Conservation (phyloP, 1,140 invertebrate species). For the Teleogryllus occipitalis region DNA sequence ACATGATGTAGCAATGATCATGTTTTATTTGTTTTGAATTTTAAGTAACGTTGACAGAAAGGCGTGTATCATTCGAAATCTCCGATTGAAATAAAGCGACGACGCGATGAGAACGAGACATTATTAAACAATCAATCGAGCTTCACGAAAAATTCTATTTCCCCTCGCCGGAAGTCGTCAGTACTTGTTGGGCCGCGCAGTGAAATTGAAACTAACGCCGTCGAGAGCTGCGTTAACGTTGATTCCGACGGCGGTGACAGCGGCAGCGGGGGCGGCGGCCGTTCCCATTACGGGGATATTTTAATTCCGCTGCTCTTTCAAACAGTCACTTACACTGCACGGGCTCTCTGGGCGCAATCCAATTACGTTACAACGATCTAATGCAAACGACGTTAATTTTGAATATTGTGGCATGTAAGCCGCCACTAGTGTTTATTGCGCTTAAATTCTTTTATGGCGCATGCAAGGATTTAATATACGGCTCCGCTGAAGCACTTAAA, state of each 20-base stretch:
- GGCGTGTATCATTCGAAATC: too few relatives aligned
- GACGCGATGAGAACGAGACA: too few relatives aligned
- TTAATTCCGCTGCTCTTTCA: neutral
- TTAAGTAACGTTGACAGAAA: too few relatives aligned
- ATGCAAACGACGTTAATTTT: neutral
- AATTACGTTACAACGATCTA: neutral
- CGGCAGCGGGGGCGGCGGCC: slow-evolving; percentile 32
- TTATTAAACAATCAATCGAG: too few relatives aligned
- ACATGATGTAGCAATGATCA: too few relatives aligned
- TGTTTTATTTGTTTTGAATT: too few relatives aligned
- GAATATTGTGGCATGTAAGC: neutral
- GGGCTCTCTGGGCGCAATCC: neutral
- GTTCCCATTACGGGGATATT: neutral
- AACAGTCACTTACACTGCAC: neutral
- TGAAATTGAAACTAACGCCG: too few relatives aligned
- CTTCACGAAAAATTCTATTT: too few relatives aligned
- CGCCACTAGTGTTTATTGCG: neutral
- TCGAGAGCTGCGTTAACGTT: too few relatives aligned
- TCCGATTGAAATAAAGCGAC: too few relatives aligned
- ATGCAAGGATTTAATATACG: neutral
- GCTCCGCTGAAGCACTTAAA: neutral
- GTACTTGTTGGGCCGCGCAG: too few relatives aligned
- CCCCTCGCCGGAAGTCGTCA: too few relatives aligned
- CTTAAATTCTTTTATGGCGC: slow-evolving; percentile 1
- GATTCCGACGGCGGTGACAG: slow-evolving; percentile 31